Evolutionary conservation across 2,888 invertebrate species (phyloP), one percentile per base, ranked within the genome.

Genomic region (Monoplex corrugatus): DNA sequence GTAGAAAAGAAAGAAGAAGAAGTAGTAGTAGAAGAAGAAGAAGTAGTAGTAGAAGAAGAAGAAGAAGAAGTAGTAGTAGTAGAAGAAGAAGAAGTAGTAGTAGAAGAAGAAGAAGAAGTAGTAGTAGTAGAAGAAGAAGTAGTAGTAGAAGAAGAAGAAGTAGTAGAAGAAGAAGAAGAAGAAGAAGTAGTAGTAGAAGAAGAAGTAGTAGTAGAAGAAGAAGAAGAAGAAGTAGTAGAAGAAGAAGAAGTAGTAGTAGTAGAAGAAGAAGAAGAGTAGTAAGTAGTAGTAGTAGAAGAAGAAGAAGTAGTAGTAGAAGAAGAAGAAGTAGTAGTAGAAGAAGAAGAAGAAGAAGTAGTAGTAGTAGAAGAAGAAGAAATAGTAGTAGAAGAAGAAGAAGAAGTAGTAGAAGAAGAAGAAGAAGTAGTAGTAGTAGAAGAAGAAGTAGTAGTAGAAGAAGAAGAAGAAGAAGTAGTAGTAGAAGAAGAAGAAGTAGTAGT

Each of bases 21-120:
- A 75, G 75, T 16, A 75, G 75, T 16, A 75, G 75, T 16, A 75
- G 75, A 75, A 75, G 75, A 75, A 28, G 13, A n/a, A n/a, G n/a
- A 63, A 63, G 63, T 19, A 63, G 63, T 19, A 63, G 63, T 19
- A 63, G 63, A 63, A 63, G 63, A 63, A 63, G 63, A 63, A 63
- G 63, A 63, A 63, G 63, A 63, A 63, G 63, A 63, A 63, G 63
- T 19, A 83, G 44, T 10, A 28, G 35, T 32, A 75, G 38, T 6
- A 35, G 19, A 19, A 35, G 35, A 35, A 75, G 38, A 38, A 28
- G 35, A 35, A 75, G 75, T 6, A 35, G 28, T 10, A 23, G 23
- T 23, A 38, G 75, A 35, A 35, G 35, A 10, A 75, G 32, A 75
- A 28, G 35, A 28, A 38, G 38, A 75, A 35, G 35, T 8, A 38